These are phyloP conservation scores for Athalia cordata DNA, from an alignment of 2,888 invertebrate genomes.

Conservation along the genomic window DNA sequence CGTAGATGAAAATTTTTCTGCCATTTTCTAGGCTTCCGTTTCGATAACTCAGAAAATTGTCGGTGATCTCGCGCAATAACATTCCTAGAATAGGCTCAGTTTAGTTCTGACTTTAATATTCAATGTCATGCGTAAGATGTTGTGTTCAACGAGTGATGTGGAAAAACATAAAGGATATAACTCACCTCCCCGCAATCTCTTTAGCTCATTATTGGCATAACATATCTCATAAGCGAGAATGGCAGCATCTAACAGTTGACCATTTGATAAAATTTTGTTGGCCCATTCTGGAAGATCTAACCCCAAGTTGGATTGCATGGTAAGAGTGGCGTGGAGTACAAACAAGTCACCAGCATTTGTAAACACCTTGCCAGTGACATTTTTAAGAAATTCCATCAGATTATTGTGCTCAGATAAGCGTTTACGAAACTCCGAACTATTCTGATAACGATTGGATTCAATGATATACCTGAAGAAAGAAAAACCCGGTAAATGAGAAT, in stretches of 20 bases:
- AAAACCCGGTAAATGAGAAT: no score
- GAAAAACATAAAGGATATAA: not conserved
- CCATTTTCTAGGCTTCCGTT: not conserved
- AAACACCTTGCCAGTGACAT: slow-evolving; percentile 40
- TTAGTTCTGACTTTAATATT: no score
- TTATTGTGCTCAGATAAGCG: no score
- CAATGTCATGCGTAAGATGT: not conserved
- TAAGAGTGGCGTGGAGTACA: slow-evolving; percentile 45
- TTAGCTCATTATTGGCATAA: slow-evolving; percentile 45
- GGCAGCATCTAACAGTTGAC: slow-evolving; percentile 43
- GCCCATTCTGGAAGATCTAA: slow-evolving; percentile 48
- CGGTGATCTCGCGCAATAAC: not conserved
- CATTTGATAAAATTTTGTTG: slow-evolving; percentile 44
- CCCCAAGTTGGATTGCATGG: slow-evolving; percentile 40
- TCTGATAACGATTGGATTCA: no score
- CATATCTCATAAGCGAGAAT: slow-evolving; percentile 44
- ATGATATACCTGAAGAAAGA: no score
- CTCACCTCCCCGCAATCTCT: slow-evolving; percentile 48
- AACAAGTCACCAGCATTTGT: slow-evolving; percentile 35
- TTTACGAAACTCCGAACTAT: no score
- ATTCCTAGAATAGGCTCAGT: slow-evolving; percentile 30
- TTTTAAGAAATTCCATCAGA: no score
- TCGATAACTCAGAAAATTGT: not conserved
- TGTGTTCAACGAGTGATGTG: not conserved
- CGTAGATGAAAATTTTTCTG: not conserved